Conservation (phyloP, 2,888 invertebrate species). For the Agapostemon virescens region DNA sequence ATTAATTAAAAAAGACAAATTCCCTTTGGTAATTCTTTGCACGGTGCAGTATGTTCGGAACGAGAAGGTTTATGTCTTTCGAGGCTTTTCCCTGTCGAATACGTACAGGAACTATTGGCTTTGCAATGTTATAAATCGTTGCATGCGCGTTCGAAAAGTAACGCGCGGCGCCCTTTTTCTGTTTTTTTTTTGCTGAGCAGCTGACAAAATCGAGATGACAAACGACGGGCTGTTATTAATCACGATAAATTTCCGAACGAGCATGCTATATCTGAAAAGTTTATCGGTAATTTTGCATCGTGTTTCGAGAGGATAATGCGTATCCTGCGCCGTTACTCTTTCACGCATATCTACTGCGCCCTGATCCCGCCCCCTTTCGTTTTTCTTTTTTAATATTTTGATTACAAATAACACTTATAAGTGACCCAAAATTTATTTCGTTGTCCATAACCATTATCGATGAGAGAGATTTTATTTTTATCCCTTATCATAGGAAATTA, state of each 20-base stretch:
- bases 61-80: background rate
- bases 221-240: constrained; percentile 53
- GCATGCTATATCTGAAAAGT: constrained; percentile 49
- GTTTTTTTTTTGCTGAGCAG: constrained; percentile 9
- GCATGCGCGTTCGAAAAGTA: constrained; percentile 29
- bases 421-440: no score
- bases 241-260: constrained; percentile 56
- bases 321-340: constrained; percentile 37
- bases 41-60: background rate
- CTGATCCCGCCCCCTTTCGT: constrained; percentile 15
- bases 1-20: constrained; percentile 5
- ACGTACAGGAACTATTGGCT: constrained; percentile 36
- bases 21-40: background rate
- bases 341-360: constrained; percentile 32
- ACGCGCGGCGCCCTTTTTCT: constrained; percentile 15
- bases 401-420: no score
- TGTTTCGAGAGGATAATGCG: constrained; percentile 49
- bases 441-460: no score
- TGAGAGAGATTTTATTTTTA: no score
- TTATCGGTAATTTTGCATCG: constrained; percentile 57
- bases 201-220: constrained; percentile 50
- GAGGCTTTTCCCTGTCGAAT: constrained; percentile 28
- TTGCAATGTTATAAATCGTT: constrained; percentile 42
- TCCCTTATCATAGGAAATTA: no score
- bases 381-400: constrained; percentile 16